Base-by-base conservation (phyloP, 2,113 vertebrate genomes). In the Cryptomyrus ogoouensis region DNA sequence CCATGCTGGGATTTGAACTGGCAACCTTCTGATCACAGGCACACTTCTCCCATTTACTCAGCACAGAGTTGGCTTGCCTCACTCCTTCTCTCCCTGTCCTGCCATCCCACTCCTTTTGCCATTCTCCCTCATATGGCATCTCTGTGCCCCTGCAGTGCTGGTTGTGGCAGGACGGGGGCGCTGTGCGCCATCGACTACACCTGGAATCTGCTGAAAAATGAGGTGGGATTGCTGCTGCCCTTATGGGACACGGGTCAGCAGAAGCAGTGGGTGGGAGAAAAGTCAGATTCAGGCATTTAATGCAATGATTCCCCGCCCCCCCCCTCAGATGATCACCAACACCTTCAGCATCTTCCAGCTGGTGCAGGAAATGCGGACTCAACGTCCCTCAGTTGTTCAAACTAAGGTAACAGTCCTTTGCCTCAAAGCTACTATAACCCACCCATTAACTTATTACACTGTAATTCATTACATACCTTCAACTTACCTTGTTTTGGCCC, bases 131-230 rank as follows among this genome's bases (percentile, higher is more conserved):
- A 44, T 5, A 52, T 17, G 80, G 49, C 80, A 50, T 52, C 10
- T n/a, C 39, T 44, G n/a, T 88, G 9, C 35, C 13, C 9, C 89
- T 90, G 19, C 91, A 99, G 98, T 90, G 98, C 98, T 39, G 98
- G 98, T 91, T 99, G 98, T 0, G 98, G 98, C 77, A 96, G 98
- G 89, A 99, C 98, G 0, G 98, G 98, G 10, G 98, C 95, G 27
- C 94, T 99, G 89, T 99, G 98, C 86, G 97, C 95, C 58, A 96
- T 99, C 4, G 98, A 99, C 94, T 99, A 98, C 87, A 98, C 96
- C 0, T 97, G 97, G 97, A 98, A 96, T 93, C 94, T 99, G 90
- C 93, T 99, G 49, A 97, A 96, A 93, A 97, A 97, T 0, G 95
- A 96, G 91, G 98, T 99, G 92, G 97, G 95, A 42, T 42, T 7